Base-by-base conservation (phyloP, 64 coral and sea anemone species). In the Catalaphyllia jardinei region DNA sequence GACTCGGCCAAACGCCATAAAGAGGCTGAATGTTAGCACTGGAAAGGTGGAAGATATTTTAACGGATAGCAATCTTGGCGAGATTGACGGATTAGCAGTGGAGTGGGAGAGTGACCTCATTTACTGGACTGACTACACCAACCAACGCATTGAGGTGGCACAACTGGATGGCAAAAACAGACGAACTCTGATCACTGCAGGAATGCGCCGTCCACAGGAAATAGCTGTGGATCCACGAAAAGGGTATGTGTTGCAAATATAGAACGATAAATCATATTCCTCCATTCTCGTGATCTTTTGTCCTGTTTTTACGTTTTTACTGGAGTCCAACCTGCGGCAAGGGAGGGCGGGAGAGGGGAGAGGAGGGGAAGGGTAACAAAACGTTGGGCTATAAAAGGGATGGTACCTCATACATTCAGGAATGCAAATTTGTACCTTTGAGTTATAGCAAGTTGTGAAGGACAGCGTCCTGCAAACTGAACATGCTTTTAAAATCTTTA, bases 41-140 rank as follows among this genome's bases (percentile, higher is more conserved):
- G 65, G 65, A 69, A 69, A 69, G n/a, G 65, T 69, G 6, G 65
- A 69, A 12, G 25, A 69, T 22, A 24, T 69, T 11, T 69, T 27
- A 69, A 69, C 25, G 11, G 65, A 69, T 22, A 69, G 65, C 73
- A 71, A 89, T 35, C 67, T 92, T 3, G 94, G 94, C 12, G 25
- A 52, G 20, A 75, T 86, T 50, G 90, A 91, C 13, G 94, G 94
- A 22, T 39, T 95, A 31, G 94, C 94, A 16, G 89, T 96, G 31
- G 89, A 96, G 59, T 96, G 94, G 94, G 74, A 74, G 51, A 78
- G 78, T 67, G 52, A 60, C 29, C 72, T 96, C 31, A 87, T 96
- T 0, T 96, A 96, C 57, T 92, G 94, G 94, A 85, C 79, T n/a
- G 94, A 96, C 24, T 50, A 87, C 4, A 92, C 71, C 13, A 57